A percentile compares a stretch with the other conserved stretches of the same genome.
Conservation (phyloP, 2,888 invertebrate genomes). For the Ichneumoninae sp. region DNA sequence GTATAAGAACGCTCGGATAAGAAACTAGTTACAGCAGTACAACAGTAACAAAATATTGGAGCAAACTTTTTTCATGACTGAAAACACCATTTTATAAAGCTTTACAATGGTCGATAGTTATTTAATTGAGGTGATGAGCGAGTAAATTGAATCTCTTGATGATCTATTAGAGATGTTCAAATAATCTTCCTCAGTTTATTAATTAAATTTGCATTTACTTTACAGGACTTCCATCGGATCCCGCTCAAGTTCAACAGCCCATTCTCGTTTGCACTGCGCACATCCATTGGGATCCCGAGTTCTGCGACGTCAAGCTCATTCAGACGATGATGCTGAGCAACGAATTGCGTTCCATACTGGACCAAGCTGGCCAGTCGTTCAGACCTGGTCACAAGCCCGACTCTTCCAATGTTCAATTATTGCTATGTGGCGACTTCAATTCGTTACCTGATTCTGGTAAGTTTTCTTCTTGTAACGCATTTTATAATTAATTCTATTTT, state of each 20-base stretch:
- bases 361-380: conserved; percentile 93
- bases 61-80: neutral
- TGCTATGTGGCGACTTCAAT: conserved; percentile 99
- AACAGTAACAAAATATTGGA: neutral
- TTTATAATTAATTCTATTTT: neutral
- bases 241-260: conserved; percentile 92
- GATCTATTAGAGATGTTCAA: neutral
- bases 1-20: too few relatives aligned
- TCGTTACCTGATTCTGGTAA: conserved; percentile 97
- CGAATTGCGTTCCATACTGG: conserved; percentile 94
- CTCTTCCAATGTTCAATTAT: conserved; percentile 93
- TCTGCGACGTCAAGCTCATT: conserved; percentile 99
- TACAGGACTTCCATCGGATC: conserved; percentile 90
- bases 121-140: neutral
- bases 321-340: conserved; percentile 99
- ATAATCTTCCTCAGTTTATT: neutral
- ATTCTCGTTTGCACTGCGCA: conserved; percentile 99
- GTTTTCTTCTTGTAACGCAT: neutral
- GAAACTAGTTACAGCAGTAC: too few relatives aligned
- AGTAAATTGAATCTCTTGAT: neutral
- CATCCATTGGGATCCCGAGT: conserved; percentile 99
- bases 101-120: neutral
- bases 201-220: conserved; percentile 63
- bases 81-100: neutral
- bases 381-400: conserved; percentile 90